Conservation (phyloP, 2,113 vertebrate genomes). For the Melanocharis versteri region DNA sequence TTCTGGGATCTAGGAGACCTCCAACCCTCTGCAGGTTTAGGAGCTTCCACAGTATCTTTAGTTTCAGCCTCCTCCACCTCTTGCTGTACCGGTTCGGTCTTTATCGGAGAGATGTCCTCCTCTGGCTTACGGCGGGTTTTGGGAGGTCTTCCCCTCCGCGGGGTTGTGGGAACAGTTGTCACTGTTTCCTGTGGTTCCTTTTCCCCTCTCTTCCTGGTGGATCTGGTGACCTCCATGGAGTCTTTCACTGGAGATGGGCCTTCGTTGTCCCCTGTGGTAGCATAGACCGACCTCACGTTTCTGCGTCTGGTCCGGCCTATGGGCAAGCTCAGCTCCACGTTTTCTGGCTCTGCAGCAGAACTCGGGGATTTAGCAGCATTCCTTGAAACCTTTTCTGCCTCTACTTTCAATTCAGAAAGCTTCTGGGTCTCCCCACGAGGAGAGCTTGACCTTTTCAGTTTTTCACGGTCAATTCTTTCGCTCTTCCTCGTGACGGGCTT, state of each 20-base stretch:
- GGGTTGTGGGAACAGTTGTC: constrained; percentile 64
- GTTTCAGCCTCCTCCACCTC: constrained; percentile 78
- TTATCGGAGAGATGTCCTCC: constrained; percentile 82
- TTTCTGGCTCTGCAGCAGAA: constrained; percentile 79
- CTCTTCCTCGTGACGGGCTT: constrained; percentile 93
- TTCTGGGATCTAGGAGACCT: constrained; percentile 85
- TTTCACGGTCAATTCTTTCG: constrained; percentile 93
- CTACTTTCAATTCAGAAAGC: constrained; percentile 72
- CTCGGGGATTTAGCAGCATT: constrained; percentile 84
- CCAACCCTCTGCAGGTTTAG: constrained; percentile 72
- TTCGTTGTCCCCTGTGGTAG: constrained; percentile 86
- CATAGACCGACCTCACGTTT: constrained; percentile 93
- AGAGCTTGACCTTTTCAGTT: constrained; percentile 86
- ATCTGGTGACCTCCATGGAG: constrained; percentile 77
- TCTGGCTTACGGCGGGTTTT: constrained; percentile 83
- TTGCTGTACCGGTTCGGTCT: constrained; percentile 74
- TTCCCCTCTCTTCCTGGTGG: constrained; percentile 87
- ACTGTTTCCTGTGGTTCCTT: constrained; percentile 83
- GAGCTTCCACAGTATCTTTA: constrained; percentile 74
- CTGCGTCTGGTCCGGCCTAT: constrained; percentile 87
- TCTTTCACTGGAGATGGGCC: constrained; percentile 81
- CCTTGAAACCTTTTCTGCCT: constrained; percentile 78
- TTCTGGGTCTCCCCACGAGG: constrained; percentile 87
- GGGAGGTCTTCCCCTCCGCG: constrained; percentile 87
- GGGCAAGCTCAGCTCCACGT: constrained; percentile 81